phyloP scores from a whole-genome alignment of 2,797 vertebrate species.

The Rhabdophis nuchalis region DNA sequence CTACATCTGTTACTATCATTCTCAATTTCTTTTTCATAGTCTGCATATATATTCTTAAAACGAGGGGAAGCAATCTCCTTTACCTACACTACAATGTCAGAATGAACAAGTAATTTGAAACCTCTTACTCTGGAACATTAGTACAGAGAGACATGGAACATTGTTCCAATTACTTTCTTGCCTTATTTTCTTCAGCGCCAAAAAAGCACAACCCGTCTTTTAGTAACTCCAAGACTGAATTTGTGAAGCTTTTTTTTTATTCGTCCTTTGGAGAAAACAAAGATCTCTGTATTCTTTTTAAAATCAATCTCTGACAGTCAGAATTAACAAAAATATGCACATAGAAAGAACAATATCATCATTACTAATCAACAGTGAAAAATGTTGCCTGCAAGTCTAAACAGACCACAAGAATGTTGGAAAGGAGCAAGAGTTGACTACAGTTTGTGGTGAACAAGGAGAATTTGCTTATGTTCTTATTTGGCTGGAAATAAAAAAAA shows the following conservation, averaged over 20 bases:
- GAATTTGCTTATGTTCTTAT: constrained; percentile 55
- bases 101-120: background rate
- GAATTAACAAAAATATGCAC: constrained; percentile 43
- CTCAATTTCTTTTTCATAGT: background rate
- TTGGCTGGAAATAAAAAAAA: constrained; percentile 35
- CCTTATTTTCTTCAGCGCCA: background rate
- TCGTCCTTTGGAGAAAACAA: background rate
- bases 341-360: constrained; percentile 36
- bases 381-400: constrained; percentile 27
- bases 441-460: constrained; percentile 52
- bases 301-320: constrained; percentile 45
- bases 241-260: background rate
- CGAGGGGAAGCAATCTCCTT: background rate
- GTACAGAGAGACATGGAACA: background rate
- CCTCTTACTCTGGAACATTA: background rate
- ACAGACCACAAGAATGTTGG: constrained; percentile 58
- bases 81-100: background rate
- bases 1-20: background rate
- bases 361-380: constrained; percentile 25
- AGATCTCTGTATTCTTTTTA: background rate
- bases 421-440: constrained; percentile 41
- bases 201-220: background rate
- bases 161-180: background rate
- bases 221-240: background rate
- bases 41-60: background rate